Evolutionary conservation across 2,888 invertebrate species (phyloP), one percentile per base, ranked within the genome.

Genomic region (Ichneumon xanthorius): DNA sequence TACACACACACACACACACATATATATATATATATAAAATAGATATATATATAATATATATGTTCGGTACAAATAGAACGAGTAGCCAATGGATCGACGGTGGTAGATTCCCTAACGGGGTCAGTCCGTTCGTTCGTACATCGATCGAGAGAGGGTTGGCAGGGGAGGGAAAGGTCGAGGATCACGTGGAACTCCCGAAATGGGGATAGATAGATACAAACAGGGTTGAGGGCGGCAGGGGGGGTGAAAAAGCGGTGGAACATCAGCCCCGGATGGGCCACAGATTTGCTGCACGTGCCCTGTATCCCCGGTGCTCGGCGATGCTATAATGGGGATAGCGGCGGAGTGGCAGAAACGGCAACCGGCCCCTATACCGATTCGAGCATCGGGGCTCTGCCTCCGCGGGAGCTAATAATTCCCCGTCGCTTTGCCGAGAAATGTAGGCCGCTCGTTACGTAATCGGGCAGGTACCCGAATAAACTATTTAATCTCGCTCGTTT

Each of bases 351-450:
- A 65, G 76, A 33, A 65, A 50, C 76, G 48, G 65, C 61, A 48
- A 11, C 75, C 61, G 14, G 40, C 75, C 63, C 65, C 63, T 65
- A 37, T 53, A 75, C 50, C 45, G 71, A 72, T 67, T 71, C 77
- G 45, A 45, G 40, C 67, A 78, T 82, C 71, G 68, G 26, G 14
- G 45, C 14, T 45, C 45, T 45, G 45, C 45, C 45, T 16, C 61
- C 5, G 61, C 48, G 48, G 30, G 67, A 67, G 72, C 78, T 75
- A 73, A 83, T 79, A 70, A 79, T 83, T 83, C 78, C 53, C 61
- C 16, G 16, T 63, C 75, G 68, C 48, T 79, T 83, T 68, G 63
- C 58, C 72, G 67, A 82, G 67, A 67, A 45, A 63, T 63, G 30
- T 58, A 58, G 58, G 58, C 58, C 58, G 58, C 58, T 22, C 22